Evolutionary conservation across 1,140 invertebrate genomes (phyloP), one percentile per base, ranked within the genome.

Genomic region (Apocrypta bakeri): DNA sequence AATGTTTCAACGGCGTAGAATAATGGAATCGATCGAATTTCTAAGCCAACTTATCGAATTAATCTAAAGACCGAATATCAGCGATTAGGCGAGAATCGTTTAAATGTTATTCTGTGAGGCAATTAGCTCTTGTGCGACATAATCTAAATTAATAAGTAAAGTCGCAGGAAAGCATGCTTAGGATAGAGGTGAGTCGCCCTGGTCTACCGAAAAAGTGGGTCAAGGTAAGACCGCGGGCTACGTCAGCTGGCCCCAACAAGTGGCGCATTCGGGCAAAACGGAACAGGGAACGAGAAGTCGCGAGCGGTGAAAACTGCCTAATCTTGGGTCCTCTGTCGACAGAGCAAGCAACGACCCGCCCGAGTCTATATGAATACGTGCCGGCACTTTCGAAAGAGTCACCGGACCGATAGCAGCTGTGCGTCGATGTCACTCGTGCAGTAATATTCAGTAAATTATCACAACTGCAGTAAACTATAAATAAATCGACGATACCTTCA

Each of bases 101-200:
- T 33, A 37, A 33, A 77, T 77, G 40, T 33, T 66, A 79, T 82
- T 87, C 87, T 82, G 84, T 82, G 83, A 66, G 84, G 85, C 89
- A 91, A 91, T 91, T 91, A 91, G 89, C 90, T 91, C 90, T 89
- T 90, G 84, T 83, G 82, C 84, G 86, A 88, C 89, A 91, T 91
- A 91, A 91, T 90, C 89, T 90, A 91, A 91, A 91, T 91, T 91
- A 91, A 91, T 91, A 91, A 91, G 89, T 91, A 91, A 91, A 90
- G 81, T 89, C 86, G 86, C 88, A 91, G 90, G 89, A 56, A 79
- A 90, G 83, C 85, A 91, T 89, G 86, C 83, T 79, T 78, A 25
- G 31, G 27, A 79, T 61, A 78, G 88, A 90, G 89, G 88, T 90
- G 83, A 24, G 25, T 27, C 25, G 40, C 66, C 61, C 27, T 11